Base-by-base conservation (phyloP, 2,113 vertebrate species). In the Apteryx owenii region DNA sequence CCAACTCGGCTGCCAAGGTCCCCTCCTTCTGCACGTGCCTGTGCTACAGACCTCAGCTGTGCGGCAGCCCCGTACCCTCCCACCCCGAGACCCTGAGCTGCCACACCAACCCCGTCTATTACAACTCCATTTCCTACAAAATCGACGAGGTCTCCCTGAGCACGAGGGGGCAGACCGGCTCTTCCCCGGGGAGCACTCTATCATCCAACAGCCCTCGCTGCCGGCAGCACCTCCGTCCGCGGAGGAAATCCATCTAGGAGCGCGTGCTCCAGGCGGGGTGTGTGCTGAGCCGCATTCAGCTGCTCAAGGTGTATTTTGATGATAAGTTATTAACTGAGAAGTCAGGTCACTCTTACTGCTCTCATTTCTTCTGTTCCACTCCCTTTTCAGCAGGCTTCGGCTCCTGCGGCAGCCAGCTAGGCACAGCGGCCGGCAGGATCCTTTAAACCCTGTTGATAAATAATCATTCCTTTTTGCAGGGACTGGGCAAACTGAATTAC, bases 181-280 rank as follows among this genome's bases (percentile, higher is more conserved):
- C 99, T 3, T 99, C 99, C 18, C 98, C 98, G 0, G 97, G 97
- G n/a, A 99, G 99, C 97, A 98, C 98, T 4, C 89, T 98, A 25
- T 99, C 98, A 26, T 97, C 98, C 20, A 96, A 75, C 66, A 97
- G 97, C 71, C 91, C 96, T 54, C 95, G 89, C 92, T 98, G 98
- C 96, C 93, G 89, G 89, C 98, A 97, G 68, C 98, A 97, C 94
- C 95, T 97, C 21, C 96, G 97, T 68, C 96, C 93, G 48, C 98
- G 99, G 58, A 98, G 99, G 93, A 99, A 98, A 97, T 99, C 99
- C 50, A 96, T 99, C 95, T 99, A 98, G 78, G 50, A 53, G 58
- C 1, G 3, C 1, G 12, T 29, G 56, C 56, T 60, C 56, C 56
- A 19, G 29, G 56, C 56, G 28, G 56, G 46, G 56, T 29, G 15